Conservation (phyloP, 2,797 vertebrate genomes). For the Microctenopoma steveboyesi region DNA sequence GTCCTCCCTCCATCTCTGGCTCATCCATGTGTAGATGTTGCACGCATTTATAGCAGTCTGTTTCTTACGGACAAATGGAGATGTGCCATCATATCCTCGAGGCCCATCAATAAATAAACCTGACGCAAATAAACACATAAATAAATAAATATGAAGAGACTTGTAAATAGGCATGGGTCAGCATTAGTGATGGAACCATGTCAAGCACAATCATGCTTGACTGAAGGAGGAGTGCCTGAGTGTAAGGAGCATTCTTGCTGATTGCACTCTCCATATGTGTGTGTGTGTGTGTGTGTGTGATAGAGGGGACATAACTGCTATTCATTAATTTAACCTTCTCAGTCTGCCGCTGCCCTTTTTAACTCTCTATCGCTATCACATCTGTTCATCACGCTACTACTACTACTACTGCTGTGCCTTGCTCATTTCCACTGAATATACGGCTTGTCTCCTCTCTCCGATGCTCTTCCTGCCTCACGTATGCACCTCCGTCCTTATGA, state of each 20-base stretch:
- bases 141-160: slow-evolving; percentile 82
- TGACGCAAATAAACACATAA: slow-evolving; percentile 85
- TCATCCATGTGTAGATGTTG: slow-evolving; percentile 67
- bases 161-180: slow-evolving; percentile 82
- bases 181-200: slow-evolving; percentile 81
- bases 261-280: slow-evolving; percentile 55
- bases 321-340: slow-evolving; percentile 51
- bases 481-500: not conserved
- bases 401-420: not conserved
- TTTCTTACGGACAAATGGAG: slow-evolving; percentile 74
- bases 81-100: slow-evolving; percentile 69
- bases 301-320: not conserved
- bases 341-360: slow-evolving; percentile 27
- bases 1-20: slow-evolving; percentile 46
- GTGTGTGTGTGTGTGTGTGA: slow-evolving; percentile 26
- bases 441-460: slow-evolving; percentile 20
- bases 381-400: slow-evolving; percentile 16
- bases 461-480: not conserved
- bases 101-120: slow-evolving; percentile 85
- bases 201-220: slow-evolving; percentile 77
- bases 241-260: slow-evolving; percentile 65
- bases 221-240: slow-evolving; percentile 68
- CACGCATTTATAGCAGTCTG: slow-evolving; percentile 32
- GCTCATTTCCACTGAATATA: slow-evolving; percentile 29
- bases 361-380: slow-evolving; percentile 33